Evolutionary conservation across 2,797 vertebrate species (phyloP), one percentile per base, ranked within the genome.

Genomic region (Champsocephalus gunnari): DNA sequence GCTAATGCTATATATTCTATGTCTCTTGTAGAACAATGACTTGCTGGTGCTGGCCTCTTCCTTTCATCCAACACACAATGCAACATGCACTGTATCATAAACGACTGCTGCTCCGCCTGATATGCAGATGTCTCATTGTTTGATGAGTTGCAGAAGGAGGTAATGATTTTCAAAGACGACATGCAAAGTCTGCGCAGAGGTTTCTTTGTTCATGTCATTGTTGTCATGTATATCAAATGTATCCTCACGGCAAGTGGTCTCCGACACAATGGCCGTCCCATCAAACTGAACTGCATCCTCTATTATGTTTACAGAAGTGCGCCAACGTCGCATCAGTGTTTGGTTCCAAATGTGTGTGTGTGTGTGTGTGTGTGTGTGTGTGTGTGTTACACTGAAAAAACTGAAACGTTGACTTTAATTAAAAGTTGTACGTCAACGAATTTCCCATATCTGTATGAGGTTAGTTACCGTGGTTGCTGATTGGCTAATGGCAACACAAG

Each of bases 21-120:
- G 58, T 80, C 61, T 78, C 58, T 14, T 48, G 53, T 48, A 63
- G 66, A 80, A 86, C 77, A 87, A 83, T 80, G 64, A 45, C 45
- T 56, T 66, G 56, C 56, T 62, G 56, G 32, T 62, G 60, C 44
- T 76, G 78, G 62, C 83, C 78, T 81, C 69, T 61, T 87, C 54
- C 56, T 85, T 80, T 89, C 59, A 54, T 66, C 56, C 41, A 9
- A 7, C 44, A 21, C 70, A 77, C 80, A 85, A 80, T 82, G 53
- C 66, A 74, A 76, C 60, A 43, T 32, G 73, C 47, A 19, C 50
- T 65, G 54, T 78, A 70, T 73, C 62, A 83, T 56, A 16, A 51
- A 61, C 54, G 28, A 41, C 53, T 62, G 56, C 60, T 73, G 53
- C 45, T 64, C 38, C 19, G 51, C 14, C 74, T 60, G 34, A 58